Evolutionary conservation across 2,113 vertebrate genomes (phyloP).

Genomic region (Catharus minimus): DNA sequence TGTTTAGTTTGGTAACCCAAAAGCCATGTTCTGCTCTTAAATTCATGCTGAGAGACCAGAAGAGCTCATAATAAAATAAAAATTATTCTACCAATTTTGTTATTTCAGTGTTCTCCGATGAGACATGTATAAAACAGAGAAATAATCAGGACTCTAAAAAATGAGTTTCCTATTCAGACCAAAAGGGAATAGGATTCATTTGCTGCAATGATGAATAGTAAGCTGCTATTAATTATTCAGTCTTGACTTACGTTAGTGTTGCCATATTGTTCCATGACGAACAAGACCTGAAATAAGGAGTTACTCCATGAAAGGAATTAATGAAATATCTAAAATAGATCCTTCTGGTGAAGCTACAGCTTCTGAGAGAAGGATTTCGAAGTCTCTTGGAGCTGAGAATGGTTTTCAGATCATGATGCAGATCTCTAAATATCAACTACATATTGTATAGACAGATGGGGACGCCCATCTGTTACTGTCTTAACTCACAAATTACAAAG

Average conservation of each 20-base stretch:
- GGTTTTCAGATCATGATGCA: background rate
- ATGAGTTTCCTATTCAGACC: background rate
- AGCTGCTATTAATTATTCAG: background rate
- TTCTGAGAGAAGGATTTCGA: background rate
- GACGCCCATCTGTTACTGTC: background rate
- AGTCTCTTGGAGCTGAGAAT: background rate
- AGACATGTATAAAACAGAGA: background rate
- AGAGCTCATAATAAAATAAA: background rate
- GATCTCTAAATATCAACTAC: background rate
- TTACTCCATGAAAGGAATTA: background rate
- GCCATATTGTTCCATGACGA: background rate
- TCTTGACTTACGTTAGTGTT: background rate
- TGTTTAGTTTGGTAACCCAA: background rate
- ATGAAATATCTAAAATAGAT: background rate
- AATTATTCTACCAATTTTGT: background rate
- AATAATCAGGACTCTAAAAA: background rate
- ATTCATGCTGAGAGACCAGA: background rate
- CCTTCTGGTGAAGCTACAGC: background rate
- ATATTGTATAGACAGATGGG: background rate
- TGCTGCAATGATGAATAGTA: background rate
- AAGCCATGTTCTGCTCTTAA: background rate
- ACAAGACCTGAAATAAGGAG: background rate
- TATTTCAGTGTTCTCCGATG: background rate
- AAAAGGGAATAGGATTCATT: background rate
- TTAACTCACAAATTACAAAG: background rate